A percentile compares a stretch with the other conserved stretches of the same genome.
phyloP scores from a whole-genome alignment of 2,797 vertebrate species.

The Rachycentron canadum region DNA sequence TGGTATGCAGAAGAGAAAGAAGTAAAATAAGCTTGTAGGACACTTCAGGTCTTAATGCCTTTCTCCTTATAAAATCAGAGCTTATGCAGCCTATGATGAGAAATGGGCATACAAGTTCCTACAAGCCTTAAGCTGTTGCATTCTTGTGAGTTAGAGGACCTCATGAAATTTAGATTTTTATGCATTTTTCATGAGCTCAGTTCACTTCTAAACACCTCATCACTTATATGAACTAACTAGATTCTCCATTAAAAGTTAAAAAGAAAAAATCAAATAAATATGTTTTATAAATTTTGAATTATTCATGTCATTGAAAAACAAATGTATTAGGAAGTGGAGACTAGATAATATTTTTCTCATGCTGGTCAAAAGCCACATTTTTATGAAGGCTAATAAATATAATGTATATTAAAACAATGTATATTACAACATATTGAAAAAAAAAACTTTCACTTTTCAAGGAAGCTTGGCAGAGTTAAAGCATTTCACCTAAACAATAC shows the following conservation, averaged over 20 bases:
- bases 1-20: conserved; percentile 35
- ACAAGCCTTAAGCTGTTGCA: conserved; percentile 13
- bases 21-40: conserved; percentile 43
- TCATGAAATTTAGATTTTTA: conserved; percentile 63
- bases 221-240: not conserved
- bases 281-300: not conserved
- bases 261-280: not conserved
- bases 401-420: not conserved
- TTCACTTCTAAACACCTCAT: conserved; percentile 35
- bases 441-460: not conserved
- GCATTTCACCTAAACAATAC: not conserved
- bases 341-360: too few relatives aligned
- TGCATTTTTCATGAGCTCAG: conserved; percentile 45
- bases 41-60: conserved; percentile 41
- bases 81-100: conserved; percentile 42
- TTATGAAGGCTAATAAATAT: not conserved
- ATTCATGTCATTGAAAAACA: not conserved
- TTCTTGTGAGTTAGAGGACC: conserved; percentile 22
- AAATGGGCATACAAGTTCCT: conserved; percentile 36
- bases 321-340: too few relatives aligned
- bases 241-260: not conserved
- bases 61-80: conserved; percentile 34
- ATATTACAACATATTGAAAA: too few relatives aligned
- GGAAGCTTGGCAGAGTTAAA: not conserved
- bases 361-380: not conserved